These are phyloP conservation scores for Leucopsar rothschildi DNA, from an alignment of 2,113 vertebrate species.

Conservation along the genomic window DNA sequence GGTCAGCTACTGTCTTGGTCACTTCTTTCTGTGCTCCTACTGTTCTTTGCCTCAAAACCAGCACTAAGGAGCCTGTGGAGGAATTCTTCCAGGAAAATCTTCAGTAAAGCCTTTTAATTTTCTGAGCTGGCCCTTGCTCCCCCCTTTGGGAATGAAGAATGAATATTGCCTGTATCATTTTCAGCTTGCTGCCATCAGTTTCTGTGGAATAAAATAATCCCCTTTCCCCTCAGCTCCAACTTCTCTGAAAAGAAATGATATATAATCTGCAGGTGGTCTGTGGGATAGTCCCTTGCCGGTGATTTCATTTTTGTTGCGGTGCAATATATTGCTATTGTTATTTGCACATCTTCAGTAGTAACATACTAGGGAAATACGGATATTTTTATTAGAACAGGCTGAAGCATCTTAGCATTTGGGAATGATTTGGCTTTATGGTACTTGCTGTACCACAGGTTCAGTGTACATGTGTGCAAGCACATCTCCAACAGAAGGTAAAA, in stretches of 20 bases:
- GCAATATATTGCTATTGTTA: neutral
- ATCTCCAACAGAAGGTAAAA: neutral
- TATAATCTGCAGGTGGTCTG: slow-evolving; percentile 52
- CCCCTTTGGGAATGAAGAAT: neutral
- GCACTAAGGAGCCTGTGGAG: neutral
- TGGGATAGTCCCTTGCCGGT: neutral
- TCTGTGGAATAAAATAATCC: slow-evolving; percentile 18
- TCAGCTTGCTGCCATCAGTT: slow-evolving; percentile 25
- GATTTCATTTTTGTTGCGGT: neutral
- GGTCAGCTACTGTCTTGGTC: neutral
- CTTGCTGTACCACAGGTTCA: neutral
- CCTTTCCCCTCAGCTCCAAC: neutral
- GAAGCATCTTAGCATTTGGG: slow-evolving; percentile 14
- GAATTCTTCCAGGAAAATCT: neutral
- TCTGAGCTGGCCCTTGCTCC: neutral
- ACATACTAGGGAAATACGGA: neutral
- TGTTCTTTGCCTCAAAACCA: neutral
- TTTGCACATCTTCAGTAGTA: slow-evolving; percentile 50
- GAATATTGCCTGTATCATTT: slow-evolving; percentile 7
- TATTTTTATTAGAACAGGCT: slow-evolving; percentile 12
- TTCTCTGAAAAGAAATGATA: slow-evolving; percentile 28
- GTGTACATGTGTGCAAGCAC: neutral
- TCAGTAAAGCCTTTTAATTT: neutral
- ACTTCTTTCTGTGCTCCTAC: neutral
- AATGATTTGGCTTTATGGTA: neutral